phyloP scores from a whole-genome alignment of 2,797 vertebrate genomes.

The Pseudomugil gertrudae region DNA sequence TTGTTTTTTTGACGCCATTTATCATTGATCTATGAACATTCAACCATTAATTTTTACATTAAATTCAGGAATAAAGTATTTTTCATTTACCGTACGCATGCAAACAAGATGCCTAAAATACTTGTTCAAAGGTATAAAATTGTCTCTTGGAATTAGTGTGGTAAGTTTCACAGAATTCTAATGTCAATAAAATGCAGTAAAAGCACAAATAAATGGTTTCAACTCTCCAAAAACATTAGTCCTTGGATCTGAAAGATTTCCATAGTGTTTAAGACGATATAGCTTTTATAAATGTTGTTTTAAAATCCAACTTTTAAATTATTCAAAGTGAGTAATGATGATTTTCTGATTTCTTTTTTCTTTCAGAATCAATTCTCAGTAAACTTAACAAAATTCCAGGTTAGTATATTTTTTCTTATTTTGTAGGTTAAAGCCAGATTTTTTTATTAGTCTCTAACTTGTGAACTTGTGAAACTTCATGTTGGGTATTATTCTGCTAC shows the following conservation, averaged over 20 bases:
- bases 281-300: background rate
- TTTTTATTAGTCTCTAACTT: no score
- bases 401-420: constrained; percentile 64
- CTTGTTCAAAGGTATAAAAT: no score
- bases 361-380: constrained; percentile 96
- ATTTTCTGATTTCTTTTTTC: constrained; percentile 19
- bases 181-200: background rate
- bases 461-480: no score
- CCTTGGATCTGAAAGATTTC: background rate
- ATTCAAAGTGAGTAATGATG: constrained; percentile 10
- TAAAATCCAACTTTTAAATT: background rate
- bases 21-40: no score
- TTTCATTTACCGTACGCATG: no score
- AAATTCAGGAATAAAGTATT: no score
- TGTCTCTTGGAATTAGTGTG: no score
- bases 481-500: constrained; percentile 12
- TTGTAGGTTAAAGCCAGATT: background rate
- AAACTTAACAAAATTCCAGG: constrained; percentile 99
- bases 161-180: no score
- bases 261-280: background rate
- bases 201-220: background rate
- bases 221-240: background rate
- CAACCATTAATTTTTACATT: no score
- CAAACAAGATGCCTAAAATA: no score
- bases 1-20: no score